Conservation (phyloP, 2,797 vertebrate species). For the Darevskia nairensis region DNA sequence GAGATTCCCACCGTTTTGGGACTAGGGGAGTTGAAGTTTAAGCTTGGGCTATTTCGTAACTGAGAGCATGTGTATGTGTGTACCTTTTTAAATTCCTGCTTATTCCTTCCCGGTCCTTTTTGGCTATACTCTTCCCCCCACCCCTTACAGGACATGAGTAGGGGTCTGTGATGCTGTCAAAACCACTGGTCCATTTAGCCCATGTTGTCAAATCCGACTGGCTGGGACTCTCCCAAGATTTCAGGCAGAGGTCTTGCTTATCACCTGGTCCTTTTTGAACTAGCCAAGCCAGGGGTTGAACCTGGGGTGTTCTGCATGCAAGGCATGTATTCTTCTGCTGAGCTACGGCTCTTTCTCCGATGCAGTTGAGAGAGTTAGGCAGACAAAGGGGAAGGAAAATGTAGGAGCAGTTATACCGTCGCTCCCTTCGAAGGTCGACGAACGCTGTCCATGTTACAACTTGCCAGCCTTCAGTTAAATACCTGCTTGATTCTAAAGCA, state of each 20-base stretch:
- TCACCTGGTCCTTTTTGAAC: neutral
- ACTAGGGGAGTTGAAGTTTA: neutral
- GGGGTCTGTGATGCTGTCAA: neutral
- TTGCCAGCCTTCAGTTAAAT: neutral
- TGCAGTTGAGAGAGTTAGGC: neutral
- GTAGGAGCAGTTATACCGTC: neutral
- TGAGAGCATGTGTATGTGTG: rapidly evolving
- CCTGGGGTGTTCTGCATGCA: neutral
- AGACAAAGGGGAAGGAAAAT: too few species aligned
- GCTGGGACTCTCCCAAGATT: neutral
- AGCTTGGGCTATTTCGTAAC: neutral
- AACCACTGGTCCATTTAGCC: neutral
- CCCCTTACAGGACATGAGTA: neutral
- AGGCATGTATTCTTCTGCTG: neutral
- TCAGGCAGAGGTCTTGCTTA: neutral
- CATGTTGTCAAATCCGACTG: neutral
- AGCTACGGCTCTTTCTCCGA: neutral
- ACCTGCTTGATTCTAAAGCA: neutral
- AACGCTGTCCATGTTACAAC: neutral
- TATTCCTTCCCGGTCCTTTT: neutral
- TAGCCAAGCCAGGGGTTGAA: too few species aligned
- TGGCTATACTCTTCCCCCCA: too few species aligned
- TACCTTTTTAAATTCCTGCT: neutral
- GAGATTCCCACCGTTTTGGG: neutral
- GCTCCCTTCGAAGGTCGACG: too few species aligned